A percentile compares a stretch with the other conserved stretches of the same genome.
Conservation (phyloP, 2,888 invertebrate genomes). For the Plebejus argus region DNA sequence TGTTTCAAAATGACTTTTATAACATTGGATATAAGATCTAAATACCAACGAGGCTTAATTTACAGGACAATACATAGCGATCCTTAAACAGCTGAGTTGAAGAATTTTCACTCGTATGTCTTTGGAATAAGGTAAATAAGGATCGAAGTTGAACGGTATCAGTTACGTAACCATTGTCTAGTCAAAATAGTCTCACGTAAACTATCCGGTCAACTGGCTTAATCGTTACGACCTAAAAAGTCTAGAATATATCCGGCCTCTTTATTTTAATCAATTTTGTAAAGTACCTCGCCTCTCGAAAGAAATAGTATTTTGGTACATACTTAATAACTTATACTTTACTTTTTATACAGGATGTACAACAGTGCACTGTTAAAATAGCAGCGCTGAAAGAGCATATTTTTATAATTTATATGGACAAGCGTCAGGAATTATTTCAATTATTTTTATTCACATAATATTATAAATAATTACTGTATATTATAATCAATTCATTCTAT, state of each 20-base stretch:
- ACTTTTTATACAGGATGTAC: no score
- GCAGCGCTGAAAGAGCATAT: no score
- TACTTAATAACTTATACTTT: no score
- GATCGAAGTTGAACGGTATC: background rate
- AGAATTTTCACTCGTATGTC: background rate
- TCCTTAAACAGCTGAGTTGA: background rate
- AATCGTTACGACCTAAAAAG: slow-evolving; percentile 22
- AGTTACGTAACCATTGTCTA: slow-evolving; percentile 27
- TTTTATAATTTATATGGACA: no score
- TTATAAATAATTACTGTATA: no score
- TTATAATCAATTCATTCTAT: no score
- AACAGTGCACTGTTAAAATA: no score
- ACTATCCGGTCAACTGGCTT: slow-evolving; percentile 30
- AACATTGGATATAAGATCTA: background rate
- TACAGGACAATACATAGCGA: slow-evolving; percentile 21
- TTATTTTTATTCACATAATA: no score
- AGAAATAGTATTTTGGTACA: no score
- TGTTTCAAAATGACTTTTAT: slow-evolving; percentile 12
- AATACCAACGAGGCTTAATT: slow-evolving; percentile 5
- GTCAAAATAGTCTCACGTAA: slow-evolving; percentile 33
- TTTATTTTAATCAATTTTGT: background rate
- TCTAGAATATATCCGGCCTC: slow-evolving; percentile 9
- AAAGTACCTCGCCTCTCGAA: background rate
- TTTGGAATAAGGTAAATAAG: background rate
- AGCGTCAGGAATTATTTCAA: no score